Conservation (phyloP, 2,113 vertebrate genomes). For the Hydrolagus affinis region DNA sequence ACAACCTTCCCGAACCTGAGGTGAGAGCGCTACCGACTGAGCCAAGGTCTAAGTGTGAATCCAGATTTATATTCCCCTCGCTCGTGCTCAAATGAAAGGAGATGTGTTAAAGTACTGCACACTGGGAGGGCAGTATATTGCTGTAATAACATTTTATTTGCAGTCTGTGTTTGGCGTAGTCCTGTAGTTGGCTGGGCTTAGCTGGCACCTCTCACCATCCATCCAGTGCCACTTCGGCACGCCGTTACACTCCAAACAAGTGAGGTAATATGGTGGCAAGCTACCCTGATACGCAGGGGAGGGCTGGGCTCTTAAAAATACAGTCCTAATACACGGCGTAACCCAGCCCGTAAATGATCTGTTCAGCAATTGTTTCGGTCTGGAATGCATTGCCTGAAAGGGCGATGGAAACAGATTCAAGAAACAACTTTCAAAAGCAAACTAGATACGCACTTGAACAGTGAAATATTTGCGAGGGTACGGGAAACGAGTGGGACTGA, state of each 20-base stretch:
- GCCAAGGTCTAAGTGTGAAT: too few species aligned
- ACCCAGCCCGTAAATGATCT: too few species aligned
- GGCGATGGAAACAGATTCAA: too few species aligned
- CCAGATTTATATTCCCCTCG: neutral
- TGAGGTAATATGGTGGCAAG: constrained; percentile 19
- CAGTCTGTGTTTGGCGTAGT: neutral
- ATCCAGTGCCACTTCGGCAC: neutral
- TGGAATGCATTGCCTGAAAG: too few species aligned
- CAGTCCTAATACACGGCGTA: too few species aligned
- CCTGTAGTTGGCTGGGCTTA: neutral
- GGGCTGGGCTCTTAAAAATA: neutral
- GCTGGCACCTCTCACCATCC: neutral
- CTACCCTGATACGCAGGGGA: neutral
- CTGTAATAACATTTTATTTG: constrained; percentile 16
- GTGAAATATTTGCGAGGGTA: too few species aligned
- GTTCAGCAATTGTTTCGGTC: too few species aligned
- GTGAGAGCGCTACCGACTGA: too few species aligned
- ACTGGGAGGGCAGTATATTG: neutral
- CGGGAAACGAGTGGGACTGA: too few species aligned
- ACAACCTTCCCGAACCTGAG: too few species aligned
- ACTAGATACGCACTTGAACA: too few species aligned
- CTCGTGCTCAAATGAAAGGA: neutral
- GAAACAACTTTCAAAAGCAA: too few species aligned
- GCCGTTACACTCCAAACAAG: neutral
- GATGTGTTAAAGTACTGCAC: neutral